Evolutionary conservation across 2,888 invertebrate genomes (phyloP).

Genomic region (Corbicula japonica): DNA sequence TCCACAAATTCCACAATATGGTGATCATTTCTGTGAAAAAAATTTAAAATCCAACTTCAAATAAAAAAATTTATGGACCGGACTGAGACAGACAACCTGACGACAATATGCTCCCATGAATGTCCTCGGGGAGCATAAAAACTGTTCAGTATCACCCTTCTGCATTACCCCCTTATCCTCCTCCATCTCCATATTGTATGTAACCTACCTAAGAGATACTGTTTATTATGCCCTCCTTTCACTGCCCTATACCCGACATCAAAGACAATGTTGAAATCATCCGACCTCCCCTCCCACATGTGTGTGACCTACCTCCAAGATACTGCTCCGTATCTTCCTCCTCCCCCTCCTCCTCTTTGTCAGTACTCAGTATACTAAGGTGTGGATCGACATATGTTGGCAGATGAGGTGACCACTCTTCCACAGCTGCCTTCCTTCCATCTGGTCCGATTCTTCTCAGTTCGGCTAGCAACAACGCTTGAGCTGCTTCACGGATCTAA

Average conservation of each 20-base stretch:
- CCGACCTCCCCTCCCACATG: not conserved
- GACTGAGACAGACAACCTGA: too few species aligned
- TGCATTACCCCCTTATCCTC: too few species aligned
- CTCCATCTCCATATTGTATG: too few species aligned
- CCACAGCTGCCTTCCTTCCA: constrained; percentile 96
- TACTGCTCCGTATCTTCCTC: constrained; percentile 57
- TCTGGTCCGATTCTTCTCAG: constrained; percentile 95
- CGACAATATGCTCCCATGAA: too few species aligned
- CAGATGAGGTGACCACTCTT: constrained; percentile 98
- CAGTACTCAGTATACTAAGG: constrained; percentile 85
- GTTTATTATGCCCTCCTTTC: not conserved
- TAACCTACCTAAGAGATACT: too few species aligned
- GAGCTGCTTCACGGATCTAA: constrained; percentile 96
- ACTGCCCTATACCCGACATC: not conserved
- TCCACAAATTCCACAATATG: too few species aligned
- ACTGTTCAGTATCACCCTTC: too few species aligned
- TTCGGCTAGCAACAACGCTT: constrained; percentile 97
- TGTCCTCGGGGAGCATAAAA: too few species aligned
- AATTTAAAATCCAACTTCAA: too few species aligned
- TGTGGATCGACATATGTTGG: constrained; percentile 89
- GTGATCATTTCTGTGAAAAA: too few species aligned
- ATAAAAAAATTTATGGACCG: too few species aligned
- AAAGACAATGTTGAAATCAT: too few species aligned
- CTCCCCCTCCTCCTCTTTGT: constrained; percentile 76
- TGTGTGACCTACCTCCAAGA: constrained; percentile 44